Conservation (phyloP, 2,113 vertebrate genomes). For the Dendrocopos noguchii region DNA sequence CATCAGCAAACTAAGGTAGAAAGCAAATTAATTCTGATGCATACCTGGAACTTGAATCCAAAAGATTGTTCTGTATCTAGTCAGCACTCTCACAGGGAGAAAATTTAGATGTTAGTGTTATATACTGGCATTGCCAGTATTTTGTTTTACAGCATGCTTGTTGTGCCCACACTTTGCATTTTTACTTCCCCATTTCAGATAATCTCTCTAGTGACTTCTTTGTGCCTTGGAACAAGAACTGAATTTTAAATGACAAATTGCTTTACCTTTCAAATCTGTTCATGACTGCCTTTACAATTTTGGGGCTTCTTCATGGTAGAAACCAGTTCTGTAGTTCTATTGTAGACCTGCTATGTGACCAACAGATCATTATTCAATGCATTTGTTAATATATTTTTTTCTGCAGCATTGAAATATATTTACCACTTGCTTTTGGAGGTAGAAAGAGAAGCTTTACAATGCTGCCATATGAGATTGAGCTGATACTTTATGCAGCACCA, state of each 20-base stretch:
- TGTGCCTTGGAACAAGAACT: background rate
- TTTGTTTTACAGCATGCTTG: background rate
- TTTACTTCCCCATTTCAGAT: background rate
- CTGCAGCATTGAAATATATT: background rate
- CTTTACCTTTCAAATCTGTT: background rate
- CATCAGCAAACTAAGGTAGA: background rate
- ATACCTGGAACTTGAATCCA: background rate
- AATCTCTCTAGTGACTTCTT: background rate
- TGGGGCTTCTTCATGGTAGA: background rate
- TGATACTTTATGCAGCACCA: slow-evolving; percentile 4
- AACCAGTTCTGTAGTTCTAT: background rate
- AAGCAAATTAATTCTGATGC: background rate
- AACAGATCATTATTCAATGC: background rate
- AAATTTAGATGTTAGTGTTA: background rate
- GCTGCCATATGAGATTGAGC: background rate
- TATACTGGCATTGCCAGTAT: background rate
- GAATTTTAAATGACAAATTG: background rate
- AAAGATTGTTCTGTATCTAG: background rate
- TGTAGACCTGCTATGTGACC: background rate
- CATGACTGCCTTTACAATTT: background rate
- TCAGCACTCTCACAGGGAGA: background rate
- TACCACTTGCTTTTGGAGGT: background rate
- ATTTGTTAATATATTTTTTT: background rate
- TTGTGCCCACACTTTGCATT: background rate
- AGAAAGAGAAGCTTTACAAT: background rate